Evolutionary conservation across 2,113 vertebrate species (phyloP).

Genomic region (Psilopogon haemacephalus): DNA sequence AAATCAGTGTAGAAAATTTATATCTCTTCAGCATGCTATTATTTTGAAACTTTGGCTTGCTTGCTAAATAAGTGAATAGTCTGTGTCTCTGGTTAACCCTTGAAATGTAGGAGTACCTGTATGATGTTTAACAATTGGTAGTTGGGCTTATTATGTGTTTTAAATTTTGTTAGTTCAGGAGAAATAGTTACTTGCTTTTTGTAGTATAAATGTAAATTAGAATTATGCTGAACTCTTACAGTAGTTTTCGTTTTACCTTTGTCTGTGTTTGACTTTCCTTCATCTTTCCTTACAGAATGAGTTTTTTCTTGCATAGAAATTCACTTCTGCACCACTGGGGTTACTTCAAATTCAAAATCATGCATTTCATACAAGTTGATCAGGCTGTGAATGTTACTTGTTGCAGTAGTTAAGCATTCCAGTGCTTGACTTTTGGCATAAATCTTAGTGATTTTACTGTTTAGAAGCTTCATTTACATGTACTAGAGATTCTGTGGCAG

Average conservation of each 20-base stretch:
- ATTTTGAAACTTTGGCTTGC: background rate
- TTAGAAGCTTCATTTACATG: slow-evolving; percentile 7
- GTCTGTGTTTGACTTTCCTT: background rate
- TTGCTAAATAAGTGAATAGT: background rate
- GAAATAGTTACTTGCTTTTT: background rate
- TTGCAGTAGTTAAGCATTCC: slow-evolving; percentile 17
- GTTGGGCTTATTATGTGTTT: background rate
- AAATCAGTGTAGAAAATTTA: background rate
- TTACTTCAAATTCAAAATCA: slow-evolving; percentile 11
- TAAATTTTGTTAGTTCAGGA: background rate
- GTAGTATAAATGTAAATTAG: background rate
- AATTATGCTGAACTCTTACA: background rate
- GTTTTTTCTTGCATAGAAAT: background rate
- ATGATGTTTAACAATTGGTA: background rate
- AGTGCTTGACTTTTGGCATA: background rate
- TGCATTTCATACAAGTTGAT: slow-evolving; percentile 16
- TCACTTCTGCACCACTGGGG: background rate
- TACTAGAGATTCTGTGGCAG: background rate
- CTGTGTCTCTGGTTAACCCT: background rate
- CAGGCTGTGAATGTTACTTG: background rate
- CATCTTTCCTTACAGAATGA: background rate
- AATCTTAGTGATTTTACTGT: slow-evolving; percentile 20
- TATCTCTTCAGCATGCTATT: background rate
- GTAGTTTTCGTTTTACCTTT: background rate
- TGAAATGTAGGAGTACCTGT: background rate